Conservation (phyloP, 2,888 invertebrate species). For the Volucella bombylans region DNA sequence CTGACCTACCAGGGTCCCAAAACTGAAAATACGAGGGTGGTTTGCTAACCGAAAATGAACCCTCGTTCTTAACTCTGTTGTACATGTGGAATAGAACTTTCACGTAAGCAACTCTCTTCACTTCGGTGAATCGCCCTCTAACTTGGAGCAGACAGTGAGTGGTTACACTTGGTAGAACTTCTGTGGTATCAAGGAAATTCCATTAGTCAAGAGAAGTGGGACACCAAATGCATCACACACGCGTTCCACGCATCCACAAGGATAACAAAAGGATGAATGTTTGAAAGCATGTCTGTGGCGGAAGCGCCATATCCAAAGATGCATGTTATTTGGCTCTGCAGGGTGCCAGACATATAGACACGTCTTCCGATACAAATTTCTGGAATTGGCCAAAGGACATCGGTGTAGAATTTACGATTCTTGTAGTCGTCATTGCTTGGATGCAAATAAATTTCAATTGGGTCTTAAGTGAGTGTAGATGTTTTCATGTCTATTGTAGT, state of each 20-base stretch:
- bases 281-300: no score
- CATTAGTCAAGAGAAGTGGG: constrained; percentile 37
- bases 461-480: constrained; percentile 18
- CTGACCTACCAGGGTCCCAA: constrained; percentile 30
- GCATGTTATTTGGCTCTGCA: no score
- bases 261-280: not conserved
- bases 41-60: constrained; percentile 32
- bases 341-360: no score
- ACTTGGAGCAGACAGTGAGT: constrained; percentile 12
- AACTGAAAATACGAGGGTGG: constrained; percentile 26
- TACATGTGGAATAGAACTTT: not conserved
- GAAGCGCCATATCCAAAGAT: no score
- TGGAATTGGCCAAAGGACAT: constrained; percentile 53
- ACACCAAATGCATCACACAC: constrained; percentile 4
- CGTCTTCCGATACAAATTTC: not conserved
- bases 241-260: constrained; percentile 6
- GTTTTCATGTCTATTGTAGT: not conserved
- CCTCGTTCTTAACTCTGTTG: no score
- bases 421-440: constrained; percentile 45
- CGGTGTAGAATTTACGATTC: constrained; percentile 51
- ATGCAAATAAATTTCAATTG: constrained; percentile 61
- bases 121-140: not conserved
- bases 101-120: no score
- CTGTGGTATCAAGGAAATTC: constrained; percentile 46
- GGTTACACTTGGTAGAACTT: constrained; percentile 56